A percentile compares a stretch with the other conserved stretches of the same genome.
Evolutionary conservation across 2,797 vertebrate genomes (phyloP).

Genomic region (Melanotaenia nigrans): DNA sequence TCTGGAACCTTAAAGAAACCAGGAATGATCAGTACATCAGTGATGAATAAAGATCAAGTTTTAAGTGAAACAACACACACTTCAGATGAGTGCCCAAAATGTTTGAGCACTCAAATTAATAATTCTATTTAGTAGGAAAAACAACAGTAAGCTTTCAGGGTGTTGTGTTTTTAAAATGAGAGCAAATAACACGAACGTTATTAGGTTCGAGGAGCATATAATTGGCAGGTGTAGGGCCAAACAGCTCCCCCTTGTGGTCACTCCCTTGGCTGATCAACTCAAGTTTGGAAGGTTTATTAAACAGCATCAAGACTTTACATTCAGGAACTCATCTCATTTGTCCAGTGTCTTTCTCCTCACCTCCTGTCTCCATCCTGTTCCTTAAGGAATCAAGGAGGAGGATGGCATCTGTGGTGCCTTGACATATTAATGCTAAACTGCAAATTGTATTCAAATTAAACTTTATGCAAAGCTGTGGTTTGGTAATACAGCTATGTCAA

Average conservation of each 20-base stretch:
- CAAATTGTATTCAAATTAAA: not conserved
- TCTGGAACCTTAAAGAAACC: conserved; percentile 84
- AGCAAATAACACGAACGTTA: not conserved
- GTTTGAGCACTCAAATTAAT: not conserved
- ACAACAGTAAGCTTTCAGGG: not conserved
- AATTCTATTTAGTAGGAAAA: not conserved
- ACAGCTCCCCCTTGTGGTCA: conserved; percentile 25
- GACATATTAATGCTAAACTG: not conserved
- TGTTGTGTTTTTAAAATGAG: not conserved
- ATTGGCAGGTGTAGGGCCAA: not conserved
- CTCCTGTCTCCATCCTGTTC: not conserved
- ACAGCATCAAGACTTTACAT: not conserved
- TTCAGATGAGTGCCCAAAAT: not conserved
- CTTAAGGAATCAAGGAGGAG: not conserved
- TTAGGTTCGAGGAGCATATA: not conserved
- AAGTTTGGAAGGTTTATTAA: not conserved
- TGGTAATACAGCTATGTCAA: no score
- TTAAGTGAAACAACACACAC: not conserved
- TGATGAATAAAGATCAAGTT: not conserved
- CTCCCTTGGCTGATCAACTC: not conserved
- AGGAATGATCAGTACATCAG: not conserved
- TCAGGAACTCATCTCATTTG: not conserved
- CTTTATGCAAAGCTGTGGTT: not conserved
- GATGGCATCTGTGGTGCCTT: no score
- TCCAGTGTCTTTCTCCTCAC: not conserved